Base-by-base conservation (phyloP, 2,888 invertebrate species). In the Lasioglossum vierecki region DNA sequence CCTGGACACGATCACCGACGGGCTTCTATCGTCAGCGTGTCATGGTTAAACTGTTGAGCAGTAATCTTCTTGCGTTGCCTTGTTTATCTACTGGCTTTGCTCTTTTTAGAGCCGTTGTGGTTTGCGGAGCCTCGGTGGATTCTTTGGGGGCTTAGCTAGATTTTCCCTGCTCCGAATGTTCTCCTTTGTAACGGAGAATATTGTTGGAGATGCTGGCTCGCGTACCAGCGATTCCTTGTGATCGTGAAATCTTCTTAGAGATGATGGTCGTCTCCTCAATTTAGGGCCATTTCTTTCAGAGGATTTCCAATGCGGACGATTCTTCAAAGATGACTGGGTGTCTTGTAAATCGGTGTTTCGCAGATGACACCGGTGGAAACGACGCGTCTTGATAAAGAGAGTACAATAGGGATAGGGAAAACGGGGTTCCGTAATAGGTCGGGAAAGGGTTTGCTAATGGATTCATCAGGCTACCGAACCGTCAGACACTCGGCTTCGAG, bases 381-480 rank as follows among this genome's bases (percentile, higher is more conserved):
- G n/a, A n/a, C 15, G n/a, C 18, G 39, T 39, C 49, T 15, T 26
- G 13, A 53, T 35, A 39, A 49, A 76, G 68, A 39, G 49, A 53
- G 49, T 39, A 39, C 66, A 49, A 68, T 39, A 49, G 68, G n/a
- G 63, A 68, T 49, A 76, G 49, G 39, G 39, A 76, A 68, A 76
- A 68, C 39, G 53, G 53, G 68, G 66, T 76, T 76, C 11, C 46
- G 76, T 49, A 68, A 68, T 68, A 26, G 76, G 68, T 68, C 18
- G 66, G 11, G 46, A 76, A 68, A 76, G 68, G 68, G 76, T 35
- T 49, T 49, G 68, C 46, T 76, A 76, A 76, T 76, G 76, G 76
- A 76, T 76, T 76, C 76, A 66, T 76, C 76, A 26, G 35, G 66
- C 68, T 49, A 68, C 68, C 39, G 13, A 39, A 18, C 49, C 49